A percentile compares a stretch with the other conserved stretches of the same genome.
These are phyloP conservation scores for Xyliphius kryptos DNA, from an alignment of 2,113 vertebrate genomes.

Conservation along the genomic window DNA sequence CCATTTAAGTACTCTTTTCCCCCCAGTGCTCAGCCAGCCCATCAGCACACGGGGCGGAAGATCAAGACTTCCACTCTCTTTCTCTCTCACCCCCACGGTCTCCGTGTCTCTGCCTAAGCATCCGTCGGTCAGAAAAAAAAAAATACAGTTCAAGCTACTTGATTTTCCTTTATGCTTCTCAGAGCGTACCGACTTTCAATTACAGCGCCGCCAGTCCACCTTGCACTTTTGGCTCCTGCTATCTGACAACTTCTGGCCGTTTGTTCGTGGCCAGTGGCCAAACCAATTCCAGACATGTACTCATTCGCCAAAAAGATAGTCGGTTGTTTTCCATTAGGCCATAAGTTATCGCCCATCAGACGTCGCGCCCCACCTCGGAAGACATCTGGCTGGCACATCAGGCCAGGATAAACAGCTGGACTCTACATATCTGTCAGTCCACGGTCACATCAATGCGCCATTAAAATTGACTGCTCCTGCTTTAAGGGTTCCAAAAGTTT, in stretches of 20 bases:
- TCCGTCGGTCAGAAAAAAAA: constrained; percentile 50
- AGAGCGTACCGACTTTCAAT: constrained; percentile 74
- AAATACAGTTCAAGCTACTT: constrained; percentile 46
- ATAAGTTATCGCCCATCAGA: constrained; percentile 40
- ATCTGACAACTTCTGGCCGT: constrained; percentile 52
- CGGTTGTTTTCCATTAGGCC: constrained; percentile 47
- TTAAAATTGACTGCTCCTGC: constrained; percentile 1
- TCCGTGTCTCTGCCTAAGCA: constrained; percentile 44
- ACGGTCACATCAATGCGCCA: constrained; percentile 7
- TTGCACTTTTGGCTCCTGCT: constrained; percentile 50
- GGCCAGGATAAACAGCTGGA: constrained; percentile 21
- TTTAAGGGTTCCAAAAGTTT: constrained; percentile 23
- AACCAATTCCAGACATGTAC: constrained; percentile 54
- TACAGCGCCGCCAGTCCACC: constrained; percentile 58
- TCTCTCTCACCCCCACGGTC: constrained; percentile 40
- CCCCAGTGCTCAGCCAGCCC: constrained; percentile 26
- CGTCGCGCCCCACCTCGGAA: constrained; percentile 27
- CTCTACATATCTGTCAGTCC: background rate
- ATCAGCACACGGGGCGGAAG: constrained; percentile 4
- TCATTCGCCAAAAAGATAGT: constrained; percentile 59
- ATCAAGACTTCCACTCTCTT: constrained; percentile 26
- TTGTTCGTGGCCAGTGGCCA: constrained; percentile 69
- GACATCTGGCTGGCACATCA: constrained; percentile 26
- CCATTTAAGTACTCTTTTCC: constrained; percentile 32
- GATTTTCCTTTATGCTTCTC: constrained; percentile 65